Evolutionary conservation across 1,140 invertebrate species (phyloP), one percentile per base, ranked within the genome.

Genomic region (Triops longicaudatus): DNA sequence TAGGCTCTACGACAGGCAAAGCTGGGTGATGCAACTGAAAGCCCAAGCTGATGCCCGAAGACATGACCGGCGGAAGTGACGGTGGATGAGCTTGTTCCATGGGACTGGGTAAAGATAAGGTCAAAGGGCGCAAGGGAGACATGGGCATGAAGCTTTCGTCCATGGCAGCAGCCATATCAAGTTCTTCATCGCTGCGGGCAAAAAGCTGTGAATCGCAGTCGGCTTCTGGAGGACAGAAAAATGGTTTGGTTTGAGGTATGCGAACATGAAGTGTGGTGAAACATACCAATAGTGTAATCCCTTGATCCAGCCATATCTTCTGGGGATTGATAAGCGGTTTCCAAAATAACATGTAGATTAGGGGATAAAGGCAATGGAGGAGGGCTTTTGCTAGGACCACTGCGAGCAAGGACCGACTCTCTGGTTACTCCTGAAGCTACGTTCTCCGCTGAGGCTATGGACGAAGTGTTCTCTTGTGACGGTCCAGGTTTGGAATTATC

Each of bases 131-230:
- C 50, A 63, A 63, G 5, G 50, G 50, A 17, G 50, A 63, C 50
- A 63, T 12, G 50, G 50, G 50, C 10, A 63, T 63, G 22, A 63
- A 63, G 17, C 10, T 63, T 63, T 63, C 50, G 22, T 63, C 50
- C 50, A 63, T 63, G 50, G 50, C 50, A 63, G 50, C 50, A 17
- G n/a, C 50, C 50, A 63, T 63, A 63, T 63, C 50, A n/a, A 63
- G 50, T 63, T 63, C 50, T 63, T 63, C 50, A 63, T 63, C 50
- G 22, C 50, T 63, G 1, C 50, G 14, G 1, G 50, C 50, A 63
- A 63, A 63, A 5, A 63, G 50, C 50, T 63, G 50, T 1, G 50
- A 63, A 63, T 63, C 50, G 50, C 50, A 63, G 17, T 63, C 50
- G 17, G 50, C 50, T 63, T 63, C 50, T 63, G 3, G 10, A 22